A percentile compares a stretch with the other conserved stretches of the same genome.
phyloP scores from a whole-genome alignment of 2,113 vertebrate species.

The Emydocephalus ijimae region DNA sequence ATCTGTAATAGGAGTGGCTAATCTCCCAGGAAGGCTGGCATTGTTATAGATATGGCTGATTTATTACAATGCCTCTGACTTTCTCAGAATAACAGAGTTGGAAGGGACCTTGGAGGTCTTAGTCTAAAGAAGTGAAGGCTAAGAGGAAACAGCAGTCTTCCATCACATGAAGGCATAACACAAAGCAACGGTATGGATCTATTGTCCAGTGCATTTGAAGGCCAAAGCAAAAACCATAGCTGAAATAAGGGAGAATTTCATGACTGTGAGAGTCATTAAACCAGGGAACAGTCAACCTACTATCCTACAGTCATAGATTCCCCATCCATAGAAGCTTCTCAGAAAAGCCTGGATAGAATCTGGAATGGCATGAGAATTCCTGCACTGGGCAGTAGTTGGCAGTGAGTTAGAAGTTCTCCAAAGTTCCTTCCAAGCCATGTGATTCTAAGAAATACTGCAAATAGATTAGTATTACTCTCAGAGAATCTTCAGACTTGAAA shows the following conservation, averaged over 20 bases:
- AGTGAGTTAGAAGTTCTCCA: neutral
- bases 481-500: neutral
- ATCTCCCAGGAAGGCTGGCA: rapidly evolving
- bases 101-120: neutral
- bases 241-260: neutral
- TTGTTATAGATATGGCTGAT: neutral
- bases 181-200: too few relatives aligned
- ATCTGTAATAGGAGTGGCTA: neutral
- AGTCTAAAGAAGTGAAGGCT: neutral
- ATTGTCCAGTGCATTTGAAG: neutral
- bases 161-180: neutral
- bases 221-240: neutral
- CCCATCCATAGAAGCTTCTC: neutral
- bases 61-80: neutral
- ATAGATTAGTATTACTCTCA: neutral
- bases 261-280: neutral
- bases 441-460: neutral
- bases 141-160: neutral
- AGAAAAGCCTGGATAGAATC: neutral
- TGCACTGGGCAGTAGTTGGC: neutral
- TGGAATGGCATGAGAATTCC: neutral
- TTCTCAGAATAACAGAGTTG: neutral
- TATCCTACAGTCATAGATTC: neutral
- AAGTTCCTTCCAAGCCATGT: neutral
- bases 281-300: neutral